Evolutionary conservation across 2,888 invertebrate species (phyloP).

Genomic region (Salpingus planirostris): DNA sequence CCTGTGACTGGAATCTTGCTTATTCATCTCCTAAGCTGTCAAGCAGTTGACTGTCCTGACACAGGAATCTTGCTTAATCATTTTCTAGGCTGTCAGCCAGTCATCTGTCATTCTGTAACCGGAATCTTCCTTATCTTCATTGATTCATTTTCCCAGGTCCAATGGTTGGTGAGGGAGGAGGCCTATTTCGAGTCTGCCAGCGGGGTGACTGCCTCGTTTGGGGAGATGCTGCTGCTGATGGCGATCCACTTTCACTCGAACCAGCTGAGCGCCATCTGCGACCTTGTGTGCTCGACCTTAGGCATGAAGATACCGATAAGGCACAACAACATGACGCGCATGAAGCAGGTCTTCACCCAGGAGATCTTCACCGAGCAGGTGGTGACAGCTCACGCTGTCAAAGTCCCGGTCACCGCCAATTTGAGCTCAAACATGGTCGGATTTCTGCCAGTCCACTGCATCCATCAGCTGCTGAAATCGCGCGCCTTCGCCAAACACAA

Average conservation of each 20-base stretch:
- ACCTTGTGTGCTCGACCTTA: slow-evolving; percentile 85
- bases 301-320: slow-evolving; percentile 90
- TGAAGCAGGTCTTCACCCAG: slow-evolving; percentile 90
- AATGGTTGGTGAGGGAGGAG: slow-evolving; percentile 87
- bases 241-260: slow-evolving; percentile 97
- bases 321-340: slow-evolving; percentile 76
- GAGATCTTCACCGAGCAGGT: slow-evolving; percentile 97
- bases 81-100: no score
- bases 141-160: no score
- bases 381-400: slow-evolving; percentile 90
- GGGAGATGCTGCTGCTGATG: slow-evolving; percentile 90
- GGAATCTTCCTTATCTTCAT: no score
- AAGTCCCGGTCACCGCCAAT: slow-evolving; percentile 86
- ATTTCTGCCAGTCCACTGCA: slow-evolving; percentile 92
- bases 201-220: slow-evolving; percentile 81
- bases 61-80: no score
- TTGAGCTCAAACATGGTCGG: slow-evolving; percentile 79
- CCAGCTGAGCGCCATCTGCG: slow-evolving; percentile 86
- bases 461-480: slow-evolving; percentile 88
- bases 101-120: no score
- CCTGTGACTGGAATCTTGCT: no score
- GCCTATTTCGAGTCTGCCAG: slow-evolving; percentile 81
- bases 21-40: no score
- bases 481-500: slow-evolving; percentile 92
- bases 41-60: no score